Conservation (phyloP, 1,140 invertebrate species). For the Sminthurides bifidus region DNA sequence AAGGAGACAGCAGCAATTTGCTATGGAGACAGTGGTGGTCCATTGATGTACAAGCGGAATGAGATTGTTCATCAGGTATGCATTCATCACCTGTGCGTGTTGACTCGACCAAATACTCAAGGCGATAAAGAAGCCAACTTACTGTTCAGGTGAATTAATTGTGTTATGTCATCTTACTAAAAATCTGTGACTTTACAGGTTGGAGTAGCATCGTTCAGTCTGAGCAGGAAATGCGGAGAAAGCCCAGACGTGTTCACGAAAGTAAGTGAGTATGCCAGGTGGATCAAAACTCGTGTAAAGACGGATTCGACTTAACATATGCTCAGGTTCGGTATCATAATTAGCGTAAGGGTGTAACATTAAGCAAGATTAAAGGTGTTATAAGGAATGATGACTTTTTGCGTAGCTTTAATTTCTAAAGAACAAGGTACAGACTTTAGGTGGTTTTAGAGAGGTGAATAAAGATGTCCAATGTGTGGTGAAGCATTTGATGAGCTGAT, state of each 20-base stretch:
- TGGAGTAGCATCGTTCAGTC: slow-evolving; percentile 28
- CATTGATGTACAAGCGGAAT: slow-evolving; percentile 23
- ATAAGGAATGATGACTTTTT: neutral
- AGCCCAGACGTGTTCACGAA: slow-evolving; percentile 32
- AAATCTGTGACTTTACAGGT: slow-evolving; percentile 13
- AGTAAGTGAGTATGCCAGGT: slow-evolving; percentile 21
- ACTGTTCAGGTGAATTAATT: neutral
- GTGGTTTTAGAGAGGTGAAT: neutral
- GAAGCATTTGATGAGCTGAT: neutral
- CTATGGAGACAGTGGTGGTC: slow-evolving; percentile 26
- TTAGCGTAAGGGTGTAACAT: neutral
- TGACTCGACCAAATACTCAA: no score
- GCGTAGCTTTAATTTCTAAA: no score
- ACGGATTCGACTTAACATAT: neutral
- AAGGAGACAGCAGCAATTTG: slow-evolving; percentile 14
- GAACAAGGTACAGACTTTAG: neutral
- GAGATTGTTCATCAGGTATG: slow-evolving; percentile 27
- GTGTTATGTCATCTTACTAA: neutral
- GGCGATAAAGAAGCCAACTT: no score
- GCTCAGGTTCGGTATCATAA: neutral
- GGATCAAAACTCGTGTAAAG: slow-evolving; percentile 24
- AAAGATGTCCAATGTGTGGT: neutral
- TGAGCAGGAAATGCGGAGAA: slow-evolving; percentile 27
- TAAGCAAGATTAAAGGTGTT: neutral
- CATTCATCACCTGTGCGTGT: neutral